phyloP scores from a whole-genome alignment of 92 coral and sea anemone genomes.

The Porites cylindrica region DNA sequence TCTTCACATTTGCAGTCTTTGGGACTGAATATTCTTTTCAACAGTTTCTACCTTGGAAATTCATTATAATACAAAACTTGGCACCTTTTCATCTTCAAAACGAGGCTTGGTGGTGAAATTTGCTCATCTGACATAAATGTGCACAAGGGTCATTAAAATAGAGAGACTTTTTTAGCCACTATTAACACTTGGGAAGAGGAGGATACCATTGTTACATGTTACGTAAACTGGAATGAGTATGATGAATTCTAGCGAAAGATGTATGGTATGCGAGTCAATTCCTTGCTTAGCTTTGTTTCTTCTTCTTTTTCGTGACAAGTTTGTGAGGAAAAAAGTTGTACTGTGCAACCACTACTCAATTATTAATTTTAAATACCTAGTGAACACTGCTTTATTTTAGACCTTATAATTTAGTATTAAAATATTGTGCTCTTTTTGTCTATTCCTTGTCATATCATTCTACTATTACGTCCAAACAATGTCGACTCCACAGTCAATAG shows the following conservation, averaged over 20 bases:
- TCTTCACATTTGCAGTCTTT: too few relatives aligned
- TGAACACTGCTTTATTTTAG: not conserved
- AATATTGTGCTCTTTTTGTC: not conserved
- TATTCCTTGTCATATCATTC: not conserved
- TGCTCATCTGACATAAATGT: too few relatives aligned
- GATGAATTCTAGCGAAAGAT: too few relatives aligned
- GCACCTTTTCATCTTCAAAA: too few relatives aligned
- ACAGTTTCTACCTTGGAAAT: too few relatives aligned
- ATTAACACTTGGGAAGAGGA: not conserved
- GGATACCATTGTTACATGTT: too few relatives aligned
- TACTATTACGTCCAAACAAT: not conserved
- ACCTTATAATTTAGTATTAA: conserved; percentile 22
- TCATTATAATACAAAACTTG: too few relatives aligned
- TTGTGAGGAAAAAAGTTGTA: not conserved
- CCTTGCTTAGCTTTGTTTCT: not conserved
- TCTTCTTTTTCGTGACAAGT: not conserved
- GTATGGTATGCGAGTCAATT: not conserved
- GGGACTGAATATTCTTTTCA: too few relatives aligned
- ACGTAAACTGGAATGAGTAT: too few relatives aligned
- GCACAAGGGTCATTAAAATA: too few relatives aligned
- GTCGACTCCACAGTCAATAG: not conserved
- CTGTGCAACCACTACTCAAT: not conserved
- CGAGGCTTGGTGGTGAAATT: too few relatives aligned
- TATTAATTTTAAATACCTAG: conserved; percentile 11
- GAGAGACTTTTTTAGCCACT: not conserved